Conservation (phyloP, 2,888 invertebrate species). For the Sympetrum striolatum region DNA sequence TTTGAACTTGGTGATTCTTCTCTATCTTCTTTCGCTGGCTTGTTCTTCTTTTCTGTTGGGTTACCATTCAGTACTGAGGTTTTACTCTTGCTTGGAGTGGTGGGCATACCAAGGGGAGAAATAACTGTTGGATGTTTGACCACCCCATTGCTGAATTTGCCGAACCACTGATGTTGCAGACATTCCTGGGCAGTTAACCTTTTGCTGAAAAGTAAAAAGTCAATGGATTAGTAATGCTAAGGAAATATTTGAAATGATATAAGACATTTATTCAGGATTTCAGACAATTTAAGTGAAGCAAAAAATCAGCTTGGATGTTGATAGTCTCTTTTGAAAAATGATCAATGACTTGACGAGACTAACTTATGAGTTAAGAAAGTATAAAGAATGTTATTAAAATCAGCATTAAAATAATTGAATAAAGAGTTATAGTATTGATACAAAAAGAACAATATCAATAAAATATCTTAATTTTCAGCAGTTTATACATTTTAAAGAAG, state of each 20-base stretch:
- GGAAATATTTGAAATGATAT: neutral
- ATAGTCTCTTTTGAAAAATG: too few species aligned
- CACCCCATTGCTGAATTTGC: neutral
- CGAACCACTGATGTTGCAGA: constrained; percentile 90
- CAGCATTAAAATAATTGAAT: too few species aligned
- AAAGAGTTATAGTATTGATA: too few species aligned
- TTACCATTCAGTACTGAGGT: neutral
- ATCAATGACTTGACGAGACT: too few species aligned
- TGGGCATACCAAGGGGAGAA: neutral
- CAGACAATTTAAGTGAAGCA: too few species aligned
- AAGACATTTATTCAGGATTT: too few species aligned
- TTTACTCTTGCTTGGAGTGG: neutral
- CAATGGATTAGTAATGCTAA: neutral
- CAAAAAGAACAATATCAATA: too few species aligned
- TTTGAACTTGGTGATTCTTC: neutral
- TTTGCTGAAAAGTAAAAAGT: constrained; percentile 68
- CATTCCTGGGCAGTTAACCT: constrained; percentile 88
- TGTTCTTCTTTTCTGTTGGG: neutral
- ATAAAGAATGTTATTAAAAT: too few species aligned
- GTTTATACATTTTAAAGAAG: too few species aligned
- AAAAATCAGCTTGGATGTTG: too few species aligned
- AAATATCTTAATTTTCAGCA: too few species aligned
- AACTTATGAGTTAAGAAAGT: too few species aligned
- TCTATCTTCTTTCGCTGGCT: neutral
- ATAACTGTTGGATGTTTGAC: neutral